phyloP scores from a whole-genome alignment of 2,797 vertebrate species.

The Oophaga sylvatica region DNA sequence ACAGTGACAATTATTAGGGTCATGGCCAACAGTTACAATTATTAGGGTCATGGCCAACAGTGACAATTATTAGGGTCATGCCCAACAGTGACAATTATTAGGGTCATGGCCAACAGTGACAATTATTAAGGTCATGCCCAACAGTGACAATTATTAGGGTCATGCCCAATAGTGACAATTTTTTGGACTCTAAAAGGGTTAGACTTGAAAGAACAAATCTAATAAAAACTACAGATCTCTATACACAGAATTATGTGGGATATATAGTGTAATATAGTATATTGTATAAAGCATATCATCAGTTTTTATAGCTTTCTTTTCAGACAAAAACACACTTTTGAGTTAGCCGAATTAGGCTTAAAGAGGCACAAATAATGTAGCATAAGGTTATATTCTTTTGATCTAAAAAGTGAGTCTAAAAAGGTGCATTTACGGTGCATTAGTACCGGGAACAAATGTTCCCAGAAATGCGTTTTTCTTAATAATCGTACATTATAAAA shows the following conservation, averaged over 20 bases:
- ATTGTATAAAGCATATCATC: background rate
- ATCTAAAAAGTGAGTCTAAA: background rate
- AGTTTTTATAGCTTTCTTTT: background rate
- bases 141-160: background rate
- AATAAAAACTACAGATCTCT: constrained; percentile 19
- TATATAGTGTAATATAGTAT: constrained; percentile 3
- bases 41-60: background rate
- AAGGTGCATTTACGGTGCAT: background rate
- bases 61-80: background rate
- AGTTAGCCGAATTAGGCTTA: background rate
- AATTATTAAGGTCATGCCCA: background rate
- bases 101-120: background rate
- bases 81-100: background rate
- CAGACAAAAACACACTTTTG: background rate
- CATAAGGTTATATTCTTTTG: background rate
- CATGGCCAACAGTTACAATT: background rate
- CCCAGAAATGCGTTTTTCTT: too few relatives aligned
- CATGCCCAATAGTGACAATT: background rate
- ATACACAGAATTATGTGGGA: constrained; percentile 2
- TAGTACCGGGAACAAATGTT: too few relatives aligned
- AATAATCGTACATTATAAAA: too few relatives aligned
- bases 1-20: background rate
- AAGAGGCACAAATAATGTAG: background rate
- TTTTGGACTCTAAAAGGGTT: background rate
- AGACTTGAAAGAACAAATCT: constrained; percentile 6